A percentile compares a stretch with the other conserved stretches of the same genome.
Evolutionary conservation across 2,797 vertebrate genomes (phyloP).

Genomic region (Malurus leucopterus): DNA sequence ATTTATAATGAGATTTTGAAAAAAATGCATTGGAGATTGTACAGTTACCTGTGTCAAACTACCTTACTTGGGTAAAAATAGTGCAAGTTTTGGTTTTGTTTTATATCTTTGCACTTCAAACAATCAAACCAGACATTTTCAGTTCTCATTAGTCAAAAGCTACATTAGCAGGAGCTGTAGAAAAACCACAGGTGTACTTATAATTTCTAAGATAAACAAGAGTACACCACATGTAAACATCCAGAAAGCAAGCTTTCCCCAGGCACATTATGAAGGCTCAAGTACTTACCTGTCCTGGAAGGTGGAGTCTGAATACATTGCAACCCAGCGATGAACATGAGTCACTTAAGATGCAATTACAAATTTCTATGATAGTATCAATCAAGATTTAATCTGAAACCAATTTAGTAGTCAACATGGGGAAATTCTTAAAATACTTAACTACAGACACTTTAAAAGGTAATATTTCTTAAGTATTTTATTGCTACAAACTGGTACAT

Average conservation of each 20-base stretch:
- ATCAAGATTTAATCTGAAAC: neutral
- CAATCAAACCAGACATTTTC: neutral
- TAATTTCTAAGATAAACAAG: neutral
- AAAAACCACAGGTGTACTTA: neutral
- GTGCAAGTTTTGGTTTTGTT: neutral
- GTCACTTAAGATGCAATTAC: neutral
- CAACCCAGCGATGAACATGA: neutral
- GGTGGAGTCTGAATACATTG: neutral
- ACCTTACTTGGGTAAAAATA: neutral
- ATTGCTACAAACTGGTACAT: conserved; percentile 76
- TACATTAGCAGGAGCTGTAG: neutral
- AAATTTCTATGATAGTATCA: neutral
- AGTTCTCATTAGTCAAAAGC: neutral
- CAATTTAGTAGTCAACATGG: neutral
- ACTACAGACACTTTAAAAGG: conserved; percentile 12
- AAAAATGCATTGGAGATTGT: neutral
- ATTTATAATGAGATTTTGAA: neutral
- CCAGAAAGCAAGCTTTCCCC: neutral
- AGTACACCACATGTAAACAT: neutral
- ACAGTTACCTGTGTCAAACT: neutral
- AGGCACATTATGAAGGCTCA: neutral
- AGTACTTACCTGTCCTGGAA: neutral
- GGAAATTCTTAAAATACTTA: neutral
- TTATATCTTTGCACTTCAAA: neutral
- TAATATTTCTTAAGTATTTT: conserved; percentile 60